Percentiles rank a stretch among this genome's conserved stretches.
Evolutionary conservation across 2,113 vertebrate genomes (phyloP).

Genomic region (Pristiophorus japonicus): DNA sequence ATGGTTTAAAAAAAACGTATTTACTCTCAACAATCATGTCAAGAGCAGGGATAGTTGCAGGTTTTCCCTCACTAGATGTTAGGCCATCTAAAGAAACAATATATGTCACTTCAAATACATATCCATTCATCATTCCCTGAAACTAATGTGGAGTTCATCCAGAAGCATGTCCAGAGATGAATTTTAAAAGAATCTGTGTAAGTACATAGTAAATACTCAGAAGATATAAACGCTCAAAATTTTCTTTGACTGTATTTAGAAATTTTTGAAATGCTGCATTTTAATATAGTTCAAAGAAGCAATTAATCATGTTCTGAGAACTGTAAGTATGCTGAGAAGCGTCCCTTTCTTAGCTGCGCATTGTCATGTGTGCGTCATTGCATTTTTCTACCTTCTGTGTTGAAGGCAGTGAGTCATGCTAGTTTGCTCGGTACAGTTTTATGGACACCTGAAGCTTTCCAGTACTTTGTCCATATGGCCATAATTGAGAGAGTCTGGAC

Average conservation of each 20-base stretch:
- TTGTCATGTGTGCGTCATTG: not conserved
- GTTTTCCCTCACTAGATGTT: not conserved
- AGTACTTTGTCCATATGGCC: not conserved
- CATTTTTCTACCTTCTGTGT: not conserved
- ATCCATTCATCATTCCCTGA: not conserved
- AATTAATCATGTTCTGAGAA: not conserved
- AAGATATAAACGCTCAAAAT: not conserved
- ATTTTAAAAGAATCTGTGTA: not conserved
- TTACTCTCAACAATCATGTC: not conserved
- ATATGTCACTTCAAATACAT: not conserved
- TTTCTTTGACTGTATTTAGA: not conserved
- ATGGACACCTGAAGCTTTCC: not conserved
- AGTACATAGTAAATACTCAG: not conserved
- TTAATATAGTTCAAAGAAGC: not conserved
- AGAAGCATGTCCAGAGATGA: not conserved
- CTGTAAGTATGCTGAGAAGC: not conserved
- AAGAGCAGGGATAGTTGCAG: not conserved
- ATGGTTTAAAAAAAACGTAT: not conserved
- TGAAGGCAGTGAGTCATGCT: not conserved
- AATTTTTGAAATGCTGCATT: not conserved
- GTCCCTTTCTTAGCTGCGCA: not conserved
- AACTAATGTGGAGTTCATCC: not conserved
- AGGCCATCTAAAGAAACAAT: not conserved
- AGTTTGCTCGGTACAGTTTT: not conserved
- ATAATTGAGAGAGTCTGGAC: not conserved